Evolutionary conservation across 2,797 vertebrate genomes (phyloP).

Genomic region (Periophthalmus magnuspinnatus): DNA sequence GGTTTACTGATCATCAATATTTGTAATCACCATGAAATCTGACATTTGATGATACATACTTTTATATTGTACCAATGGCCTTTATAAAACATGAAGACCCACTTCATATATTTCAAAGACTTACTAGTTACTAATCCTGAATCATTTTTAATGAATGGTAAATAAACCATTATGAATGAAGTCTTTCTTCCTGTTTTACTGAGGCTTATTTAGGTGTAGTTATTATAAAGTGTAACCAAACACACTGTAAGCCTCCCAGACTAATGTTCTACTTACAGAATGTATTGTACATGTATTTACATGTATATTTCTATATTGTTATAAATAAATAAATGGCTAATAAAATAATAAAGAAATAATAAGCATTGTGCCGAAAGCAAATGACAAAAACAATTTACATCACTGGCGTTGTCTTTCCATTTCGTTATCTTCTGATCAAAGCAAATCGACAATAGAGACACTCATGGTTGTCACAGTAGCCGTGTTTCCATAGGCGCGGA

Average conservation of each 20-base stretch:
- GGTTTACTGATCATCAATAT: neutral
- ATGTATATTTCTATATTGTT: neutral
- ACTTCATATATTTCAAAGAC: too few species aligned
- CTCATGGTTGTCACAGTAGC: constrained; percentile 15
- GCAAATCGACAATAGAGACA: constrained; percentile 47
- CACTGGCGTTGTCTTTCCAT: constrained; percentile 3
- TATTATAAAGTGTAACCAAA: neutral
- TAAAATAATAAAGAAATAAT: neutral
- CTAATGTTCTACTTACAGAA: neutral
- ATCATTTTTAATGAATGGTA: too few species aligned
- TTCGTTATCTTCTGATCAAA: constrained; percentile 45
- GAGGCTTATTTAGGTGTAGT: too few species aligned
- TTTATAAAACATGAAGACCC: too few species aligned
- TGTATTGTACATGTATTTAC: too few species aligned
- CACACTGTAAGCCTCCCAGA: neutral
- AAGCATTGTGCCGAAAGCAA: constrained; percentile 14
- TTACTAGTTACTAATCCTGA: too few species aligned
- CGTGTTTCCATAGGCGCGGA: too few species aligned
- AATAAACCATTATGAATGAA: too few species aligned
- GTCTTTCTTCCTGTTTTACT: too few species aligned
- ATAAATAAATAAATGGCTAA: neutral
- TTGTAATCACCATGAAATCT: neutral
- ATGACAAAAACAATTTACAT: constrained; percentile 46
- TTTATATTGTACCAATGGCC: too few species aligned
- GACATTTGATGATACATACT: neutral